Evolutionary conservation across 2,888 invertebrate species (phyloP), one percentile per base, ranked within the genome.

Genomic region (Thelaira solivaga): DNA sequence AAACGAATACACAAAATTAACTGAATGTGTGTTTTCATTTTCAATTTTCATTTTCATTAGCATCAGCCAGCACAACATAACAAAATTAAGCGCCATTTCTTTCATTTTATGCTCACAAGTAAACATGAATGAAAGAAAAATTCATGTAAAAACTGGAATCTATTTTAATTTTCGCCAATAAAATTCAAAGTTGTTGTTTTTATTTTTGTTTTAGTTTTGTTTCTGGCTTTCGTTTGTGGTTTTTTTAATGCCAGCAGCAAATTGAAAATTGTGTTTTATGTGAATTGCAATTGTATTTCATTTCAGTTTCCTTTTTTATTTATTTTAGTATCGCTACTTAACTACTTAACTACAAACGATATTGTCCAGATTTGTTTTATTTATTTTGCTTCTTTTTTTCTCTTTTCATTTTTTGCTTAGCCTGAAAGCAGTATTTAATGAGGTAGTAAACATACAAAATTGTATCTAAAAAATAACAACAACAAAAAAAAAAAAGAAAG

Each of bases 371-470:
- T 26, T 36, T 39, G 13, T 13, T 36, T 36, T n/a, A n/a, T n/a
- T n/a, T n/a, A n/a, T n/a, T n/a, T n/a, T n/a, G n/a, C n/a, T n/a
- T n/a, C n/a, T n/a, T n/a, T n/a, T n/a, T n/a, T n/a, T n/a, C 2
- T 43, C 20, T 13, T 24, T 43, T 16, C 13, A 24, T 34, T 45
- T 53, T 43, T 61, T 53, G 45, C 24, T 13, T 47, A 4, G 3
- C 11, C 24, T 34, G 18, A 41, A 55, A 18, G 45, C 47, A 61
- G 13, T 24, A 72, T 67, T 72, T 67, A 72, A 72, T 76, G 61
- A 67, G 55, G 67, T 67, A 62, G 45, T 45, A 20, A 64, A 64
- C 57, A 73, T 39, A 57, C 47, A 57, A 57, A 65, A 65, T 41
- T 29, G 10, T 22, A 64, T 62, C 20, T 26, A 45, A 26, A 53